phyloP scores from a whole-genome alignment of 1,140 invertebrate genomes.

The Procambarus clarkii region DNA sequence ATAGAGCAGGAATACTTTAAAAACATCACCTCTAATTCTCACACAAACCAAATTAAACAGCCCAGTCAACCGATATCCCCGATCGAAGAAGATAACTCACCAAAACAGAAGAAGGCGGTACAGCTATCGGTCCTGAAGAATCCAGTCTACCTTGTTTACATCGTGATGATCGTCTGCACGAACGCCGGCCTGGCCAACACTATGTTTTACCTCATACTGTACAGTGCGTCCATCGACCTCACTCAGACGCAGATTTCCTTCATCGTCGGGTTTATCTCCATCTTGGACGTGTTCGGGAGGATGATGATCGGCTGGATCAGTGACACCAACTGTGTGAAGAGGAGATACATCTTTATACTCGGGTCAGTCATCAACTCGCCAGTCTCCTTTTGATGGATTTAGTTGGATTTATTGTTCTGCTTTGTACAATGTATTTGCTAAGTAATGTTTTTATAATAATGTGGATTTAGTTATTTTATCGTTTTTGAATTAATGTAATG shows the following conservation, averaged over 20 bases:
- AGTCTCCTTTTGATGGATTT: too few relatives aligned
- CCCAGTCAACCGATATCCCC: not conserved
- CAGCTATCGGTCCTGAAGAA: constrained; percentile 24
- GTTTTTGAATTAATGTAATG: too few relatives aligned
- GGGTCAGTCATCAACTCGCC: not conserved
- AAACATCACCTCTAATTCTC: not conserved
- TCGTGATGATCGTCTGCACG: constrained; percentile 12
- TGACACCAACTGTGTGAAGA: not conserved
- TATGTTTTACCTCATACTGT: not conserved
- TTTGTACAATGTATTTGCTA: too few relatives aligned
- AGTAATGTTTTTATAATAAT: too few relatives aligned
- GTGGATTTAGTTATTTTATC: too few relatives aligned
- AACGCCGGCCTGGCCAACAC: not conserved
- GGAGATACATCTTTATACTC: not conserved
- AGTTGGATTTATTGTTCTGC: too few relatives aligned
- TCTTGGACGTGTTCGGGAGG: not conserved
- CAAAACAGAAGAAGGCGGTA: constrained; percentile 11
- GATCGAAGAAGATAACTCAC: not conserved
- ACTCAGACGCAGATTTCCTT: constrained; percentile 18
- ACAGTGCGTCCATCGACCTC: constrained; percentile 13
- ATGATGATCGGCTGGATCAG: not conserved
- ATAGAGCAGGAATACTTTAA: not conserved
- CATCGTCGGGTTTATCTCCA: constrained; percentile 11
- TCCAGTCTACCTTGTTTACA: constrained; percentile 23
- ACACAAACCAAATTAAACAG: not conserved